Base-by-base conservation (phyloP, 2,113 vertebrate species). In the Thomomys bottae region DNA sequence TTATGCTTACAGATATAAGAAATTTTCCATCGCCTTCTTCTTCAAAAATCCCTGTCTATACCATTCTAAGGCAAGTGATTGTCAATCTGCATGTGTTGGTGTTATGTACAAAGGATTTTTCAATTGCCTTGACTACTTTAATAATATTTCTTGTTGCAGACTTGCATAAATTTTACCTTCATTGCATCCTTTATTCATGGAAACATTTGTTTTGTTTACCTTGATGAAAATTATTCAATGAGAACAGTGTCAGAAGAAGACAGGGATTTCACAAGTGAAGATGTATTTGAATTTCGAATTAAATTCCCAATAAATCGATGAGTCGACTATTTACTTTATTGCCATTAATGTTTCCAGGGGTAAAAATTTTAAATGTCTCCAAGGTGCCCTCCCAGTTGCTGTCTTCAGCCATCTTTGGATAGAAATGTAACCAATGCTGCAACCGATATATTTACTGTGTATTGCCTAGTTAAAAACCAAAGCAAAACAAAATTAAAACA, bases 251-350 rank as follows among this genome's bases (percentile, higher is more conserved):
- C 24, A 73, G 63, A 93, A 68, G n/a, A 72, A 83, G 49, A 88
- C 2, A 80, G 14, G n/a, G 15, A 63, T 36, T 72, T 76, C 11
- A 72, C 32, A 91, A 45, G 26, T 49, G 21, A 84, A 67, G 72
- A 82, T 80, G 10, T 10, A 66, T 80, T 91, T 86, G n/a, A 83
- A 54, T 72, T 84, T 77, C 57, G 45, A 59, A 92, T 49, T 82
- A 6, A 28, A 61, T 38, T 11, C 6, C 3, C 42, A 94, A 9
- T 34, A n/a, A n/a, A 79, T 21, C 57, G 26, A 42, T 21, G 17
- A 18, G 30, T 36, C 49, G 40, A 61, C 8, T 12, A 26, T 23
- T 6, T 42, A n/a, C 3, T 77, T 88, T 72, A 34, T 88, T 11
- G 38, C 5, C 76, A 32, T 14, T 83, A 45, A 68, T 57, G 67